Base-by-base conservation (phyloP, 2,888 invertebrate species). In the Aphodius sticticus region DNA sequence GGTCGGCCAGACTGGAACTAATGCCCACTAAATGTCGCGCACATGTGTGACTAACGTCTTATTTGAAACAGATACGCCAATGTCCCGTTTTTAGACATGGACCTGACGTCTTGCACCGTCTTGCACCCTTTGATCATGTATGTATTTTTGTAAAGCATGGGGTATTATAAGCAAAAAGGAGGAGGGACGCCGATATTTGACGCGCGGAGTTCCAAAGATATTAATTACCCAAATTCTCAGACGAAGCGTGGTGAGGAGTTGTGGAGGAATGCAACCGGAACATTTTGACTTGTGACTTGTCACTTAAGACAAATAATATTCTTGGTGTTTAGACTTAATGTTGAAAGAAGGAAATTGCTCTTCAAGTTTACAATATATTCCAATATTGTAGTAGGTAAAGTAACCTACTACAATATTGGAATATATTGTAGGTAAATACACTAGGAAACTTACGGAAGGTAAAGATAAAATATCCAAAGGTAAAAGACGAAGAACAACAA, bases 1-100 rank as follows among this genome's bases (percentile, higher is more conserved):
- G 85, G 85, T 84, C 85, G 82, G 82, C 81, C 79, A 82, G 82
- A 83, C 83, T 82, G 85, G 83, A 84, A 85, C 85, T 84, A 84
- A 85, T 82, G 81, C 26, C 83, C 82, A 81, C 84, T 86, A 86
- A 86, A 86, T 83, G 83, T 83, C 82, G 79, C 81, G 81, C 83
- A 83, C 84, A 83, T 83, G 83, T 84, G 84, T 83, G 84, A 84
- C 84, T 80, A 83, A 83, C 81, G 80, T 82, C 82, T 82, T 82
- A 82, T 84, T 82, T 81, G 84, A 82, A 84, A 83, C 84, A 83
- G 84, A 83, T 83, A 84, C 83, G 84, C 82, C 78, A 81, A 83
- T 82, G 82, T 83, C 81, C 82, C 79, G 78, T 78, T 81, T 74
- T 81, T 79, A 81, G 81, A 79, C 77, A 76, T 37, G 75, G 77